Percentiles rank a stretch among this genome's conserved stretches.
Conservation (phyloP, 2,888 invertebrate species). For the Athalia rosae region DNA sequence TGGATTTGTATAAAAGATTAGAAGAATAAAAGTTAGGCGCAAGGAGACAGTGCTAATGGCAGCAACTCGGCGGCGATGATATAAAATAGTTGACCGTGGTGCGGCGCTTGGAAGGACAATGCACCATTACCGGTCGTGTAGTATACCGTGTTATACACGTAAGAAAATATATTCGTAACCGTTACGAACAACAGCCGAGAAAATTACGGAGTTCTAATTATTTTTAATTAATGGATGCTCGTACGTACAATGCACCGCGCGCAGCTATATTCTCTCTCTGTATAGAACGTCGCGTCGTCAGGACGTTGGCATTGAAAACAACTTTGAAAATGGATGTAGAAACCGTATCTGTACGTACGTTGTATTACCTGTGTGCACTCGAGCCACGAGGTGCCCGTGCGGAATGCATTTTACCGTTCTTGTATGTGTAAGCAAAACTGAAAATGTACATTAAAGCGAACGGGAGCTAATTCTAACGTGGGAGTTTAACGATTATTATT, state of each 20-base stretch:
- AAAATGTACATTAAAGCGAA: background rate
- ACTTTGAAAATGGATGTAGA: conserved; percentile 30
- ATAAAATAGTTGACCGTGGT: no score
- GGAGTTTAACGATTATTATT: conserved; percentile 13
- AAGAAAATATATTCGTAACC: background rate
- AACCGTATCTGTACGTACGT: no score
- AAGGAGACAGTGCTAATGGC: no score
- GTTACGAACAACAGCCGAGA: background rate
- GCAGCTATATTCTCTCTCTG: background rate
- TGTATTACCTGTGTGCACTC: background rate
- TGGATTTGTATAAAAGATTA: no score
- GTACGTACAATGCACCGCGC: background rate
- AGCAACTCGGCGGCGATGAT: no score
- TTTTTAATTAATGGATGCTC: conserved; percentile 35
- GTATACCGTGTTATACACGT: conserved; percentile 6
- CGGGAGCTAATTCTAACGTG: conserved; percentile 14
- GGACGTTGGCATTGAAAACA: background rate
- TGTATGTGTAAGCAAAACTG: background rate
- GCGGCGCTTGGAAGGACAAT: conserved; percentile 16
- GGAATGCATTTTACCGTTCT: conserved; percentile 33
- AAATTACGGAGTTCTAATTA: conserved; percentile 19
- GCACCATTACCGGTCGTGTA: conserved; percentile 10
- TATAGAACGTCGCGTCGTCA: background rate
- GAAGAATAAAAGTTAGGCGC: no score
- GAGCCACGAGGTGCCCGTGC: background rate